Evolutionary conservation across 2,888 invertebrate genomes (phyloP).

Genomic region (Pammene fasciana): DNA sequence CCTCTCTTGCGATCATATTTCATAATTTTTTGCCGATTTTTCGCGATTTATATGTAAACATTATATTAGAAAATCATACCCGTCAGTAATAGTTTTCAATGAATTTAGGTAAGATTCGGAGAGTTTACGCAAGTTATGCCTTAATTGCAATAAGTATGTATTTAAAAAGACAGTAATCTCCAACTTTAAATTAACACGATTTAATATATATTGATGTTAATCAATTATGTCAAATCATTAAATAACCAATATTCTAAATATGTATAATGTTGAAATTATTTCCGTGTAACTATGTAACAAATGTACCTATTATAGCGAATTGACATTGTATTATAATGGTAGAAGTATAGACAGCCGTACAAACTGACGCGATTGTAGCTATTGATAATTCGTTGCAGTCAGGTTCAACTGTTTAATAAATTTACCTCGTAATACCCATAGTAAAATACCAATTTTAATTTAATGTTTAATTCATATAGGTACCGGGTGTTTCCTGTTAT

Average conservation of each 20-base stretch:
- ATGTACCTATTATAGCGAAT: slow-evolving; percentile 38
- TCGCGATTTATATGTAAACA: no score
- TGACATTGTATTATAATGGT: slow-evolving; percentile 29
- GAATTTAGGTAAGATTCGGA: no score
- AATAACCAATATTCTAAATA: slow-evolving; percentile 16
- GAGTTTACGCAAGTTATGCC: neutral
- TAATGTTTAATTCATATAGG: no score
- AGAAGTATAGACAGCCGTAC: slow-evolving; percentile 14
- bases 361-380: slow-evolving; percentile 14
- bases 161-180: neutral
- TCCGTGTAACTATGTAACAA: slow-evolving; percentile 25
- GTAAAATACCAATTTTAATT: no score
- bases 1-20: no score
- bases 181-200: neutral
- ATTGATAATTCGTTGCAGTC: neutral
- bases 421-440: no score
- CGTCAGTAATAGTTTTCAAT: no score
- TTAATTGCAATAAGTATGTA: neutral
- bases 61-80: no score
- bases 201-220: slow-evolving; percentile 4
- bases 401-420: no score
- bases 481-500: no score
- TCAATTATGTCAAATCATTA: slow-evolving; percentile 11
- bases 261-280: slow-evolving; percentile 31
- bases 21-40: no score